A percentile compares a stretch with the other conserved stretches of the same genome.
These are phyloP conservation scores for Fistularia tabacaria DNA, from an alignment of 2,797 vertebrate species.

Conservation along the genomic window DNA sequence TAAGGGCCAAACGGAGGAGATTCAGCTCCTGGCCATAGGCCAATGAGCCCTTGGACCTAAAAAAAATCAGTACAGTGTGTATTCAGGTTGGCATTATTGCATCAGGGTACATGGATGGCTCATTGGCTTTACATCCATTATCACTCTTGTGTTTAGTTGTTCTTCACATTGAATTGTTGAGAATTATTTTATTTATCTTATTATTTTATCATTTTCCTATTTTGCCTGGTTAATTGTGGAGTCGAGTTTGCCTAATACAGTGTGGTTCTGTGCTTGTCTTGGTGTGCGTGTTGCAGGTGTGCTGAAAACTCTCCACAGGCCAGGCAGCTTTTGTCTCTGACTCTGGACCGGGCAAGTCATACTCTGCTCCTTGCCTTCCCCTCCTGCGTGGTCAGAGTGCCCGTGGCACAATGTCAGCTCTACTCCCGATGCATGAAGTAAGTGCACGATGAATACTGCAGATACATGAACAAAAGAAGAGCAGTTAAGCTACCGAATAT, in stretches of 20 bases:
- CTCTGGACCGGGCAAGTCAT: constrained; percentile 83
- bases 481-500: not conserved
- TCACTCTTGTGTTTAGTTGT: constrained; percentile 31
- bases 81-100: constrained; percentile 28
- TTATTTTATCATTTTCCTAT: not conserved
- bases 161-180: constrained; percentile 20
- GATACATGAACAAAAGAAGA: not conserved
- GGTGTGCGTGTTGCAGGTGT: constrained; percentile 74
- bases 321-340: constrained; percentile 83
- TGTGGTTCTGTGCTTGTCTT: no score
- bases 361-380: constrained; percentile 87
- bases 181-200: constrained; percentile 3
- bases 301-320: constrained; percentile 73
- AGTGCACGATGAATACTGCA: constrained; percentile 50
- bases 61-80: constrained; percentile 17
- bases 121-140: constrained; percentile 11
- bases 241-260: no score
- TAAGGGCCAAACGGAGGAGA: constrained; percentile 53
- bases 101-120: constrained; percentile 4
- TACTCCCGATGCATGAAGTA: constrained; percentile 94
- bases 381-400: constrained; percentile 87
- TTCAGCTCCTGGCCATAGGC: constrained; percentile 33
- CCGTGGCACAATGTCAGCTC: constrained; percentile 90
- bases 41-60: constrained; percentile 29
- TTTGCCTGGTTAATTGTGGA: not conserved